phyloP scores from a whole-genome alignment of 2,113 vertebrate species.

The Myxocyprinus asiaticus region DNA sequence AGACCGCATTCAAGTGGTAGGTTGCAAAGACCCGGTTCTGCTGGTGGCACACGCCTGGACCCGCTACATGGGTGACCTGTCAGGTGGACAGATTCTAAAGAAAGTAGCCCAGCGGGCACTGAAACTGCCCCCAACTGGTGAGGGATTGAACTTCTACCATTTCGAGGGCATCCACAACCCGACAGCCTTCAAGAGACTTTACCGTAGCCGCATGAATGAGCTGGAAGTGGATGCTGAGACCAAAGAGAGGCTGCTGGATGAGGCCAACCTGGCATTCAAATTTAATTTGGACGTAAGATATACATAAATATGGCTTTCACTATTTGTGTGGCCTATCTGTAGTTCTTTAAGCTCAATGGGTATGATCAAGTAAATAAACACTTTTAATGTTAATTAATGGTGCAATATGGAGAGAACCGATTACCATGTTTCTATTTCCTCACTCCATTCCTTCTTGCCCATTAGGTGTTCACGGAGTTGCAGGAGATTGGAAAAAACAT shows the following conservation, averaged over 20 bases:
- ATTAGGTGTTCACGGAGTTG: constrained; percentile 90
- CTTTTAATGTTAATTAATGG: no score
- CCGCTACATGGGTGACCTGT: constrained; percentile 97
- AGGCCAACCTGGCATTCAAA: constrained; percentile 88
- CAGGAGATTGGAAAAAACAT: constrained; percentile 81
- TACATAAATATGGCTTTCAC: neutral
- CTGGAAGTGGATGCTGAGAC: constrained; percentile 81
- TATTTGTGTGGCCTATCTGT: no score
- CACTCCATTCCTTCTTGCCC: neutral
- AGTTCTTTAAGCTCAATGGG: no score
- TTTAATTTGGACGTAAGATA: constrained; percentile 89
- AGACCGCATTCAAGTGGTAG: constrained; percentile 87
- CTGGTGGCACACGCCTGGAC: constrained; percentile 93
- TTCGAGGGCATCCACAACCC: constrained; percentile 88
- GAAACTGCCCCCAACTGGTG: constrained; percentile 86
- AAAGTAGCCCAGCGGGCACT: constrained; percentile 94
- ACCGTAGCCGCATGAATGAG: constrained; percentile 91
- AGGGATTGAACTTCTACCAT: constrained; percentile 91
- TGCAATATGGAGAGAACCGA: neutral
- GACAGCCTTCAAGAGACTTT: constrained; percentile 93
- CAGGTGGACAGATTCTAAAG: constrained; percentile 93
- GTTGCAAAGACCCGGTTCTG: constrained; percentile 82
- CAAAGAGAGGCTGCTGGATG: constrained; percentile 85
- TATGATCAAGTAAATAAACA: no score
- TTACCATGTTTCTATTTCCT: neutral